Evolutionary conservation across 2,888 invertebrate genomes (phyloP).

Genomic region (Brenthis hecate): DNA sequence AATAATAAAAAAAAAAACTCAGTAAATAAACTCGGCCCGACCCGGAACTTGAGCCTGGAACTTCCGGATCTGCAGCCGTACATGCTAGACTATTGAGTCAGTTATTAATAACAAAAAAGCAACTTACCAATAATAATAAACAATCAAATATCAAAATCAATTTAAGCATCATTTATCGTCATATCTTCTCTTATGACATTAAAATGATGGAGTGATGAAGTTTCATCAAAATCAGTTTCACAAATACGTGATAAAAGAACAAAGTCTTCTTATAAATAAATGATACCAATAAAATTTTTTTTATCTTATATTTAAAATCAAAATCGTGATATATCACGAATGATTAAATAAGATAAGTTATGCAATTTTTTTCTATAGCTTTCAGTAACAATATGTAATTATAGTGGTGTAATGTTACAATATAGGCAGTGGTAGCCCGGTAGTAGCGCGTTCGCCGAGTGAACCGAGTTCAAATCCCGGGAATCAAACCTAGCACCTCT

Average conservation of each 20-base stretch:
- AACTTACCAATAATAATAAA: conserved; percentile 32
- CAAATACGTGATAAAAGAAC: conserved; percentile 52
- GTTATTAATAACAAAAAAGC: neutral
- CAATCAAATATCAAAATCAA: conserved; percentile 24
- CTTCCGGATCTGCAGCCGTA: too few relatives aligned
- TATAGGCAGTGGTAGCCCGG: too few relatives aligned
- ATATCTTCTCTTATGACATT: conserved; percentile 12
- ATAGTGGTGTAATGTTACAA: too few relatives aligned
- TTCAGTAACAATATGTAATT: neutral
- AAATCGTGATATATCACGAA: conserved; percentile 19
- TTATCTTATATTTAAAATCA: conserved; percentile 17
- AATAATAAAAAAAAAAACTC: too few relatives aligned
- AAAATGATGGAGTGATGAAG: conserved; percentile 25
- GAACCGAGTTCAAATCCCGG: too few relatives aligned
- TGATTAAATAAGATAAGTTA: neutral
- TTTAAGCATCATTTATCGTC: conserved; percentile 29
- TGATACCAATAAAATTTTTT: conserved; percentile 9
- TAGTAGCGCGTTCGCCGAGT: too few relatives aligned
- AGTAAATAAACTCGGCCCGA: too few relatives aligned
- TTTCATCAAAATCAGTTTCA: conserved; percentile 33
- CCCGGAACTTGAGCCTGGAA: too few relatives aligned
- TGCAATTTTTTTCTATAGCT: conserved; percentile 1
- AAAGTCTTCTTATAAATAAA: conserved; percentile 30
- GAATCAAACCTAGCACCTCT: too few relatives aligned
- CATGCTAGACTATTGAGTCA: too few relatives aligned